Evolutionary conservation across 2,888 invertebrate species (phyloP), one percentile per base, ranked within the genome.

Genomic region (Eupithecia subfuscata): DNA sequence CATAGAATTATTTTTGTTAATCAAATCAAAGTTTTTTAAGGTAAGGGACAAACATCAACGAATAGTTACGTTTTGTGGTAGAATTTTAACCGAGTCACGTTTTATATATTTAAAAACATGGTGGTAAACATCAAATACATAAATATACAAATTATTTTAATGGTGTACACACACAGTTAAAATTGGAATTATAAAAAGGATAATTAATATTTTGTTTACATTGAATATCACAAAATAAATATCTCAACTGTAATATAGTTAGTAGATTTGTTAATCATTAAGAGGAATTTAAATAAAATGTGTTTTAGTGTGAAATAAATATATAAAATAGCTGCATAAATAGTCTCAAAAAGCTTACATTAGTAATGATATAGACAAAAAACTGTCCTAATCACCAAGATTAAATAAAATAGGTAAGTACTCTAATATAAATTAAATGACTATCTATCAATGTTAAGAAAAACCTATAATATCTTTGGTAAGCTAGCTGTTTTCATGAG

Each of bases 401-500:
- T 63, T 11, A 68, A 2, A 25, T 11, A n/a, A 25, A 40, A 56
- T 43, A 30, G 30, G 30, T 43, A 30, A 3, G 30, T 30, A 30
- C 43, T 43, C 16, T 48, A 37, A 63, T 63, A 48, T 63, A 60
- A 45, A 65, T 34, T 70, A 34, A 37, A 70, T 68, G 25, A 63
- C 43, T 40, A 56, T 73, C 43, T 67, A 70, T 73, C 52, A 63
- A 70, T 25, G 18, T 67, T 40, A 37, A 30, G 30, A 60, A 37
- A 84, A 30, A 81, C 77, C 80, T 87, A 85, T 82, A 79, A 84
- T 85, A 87, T 92, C 94, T 94, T 94, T 94, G 94, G 94, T 93
- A 91, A 88, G 85, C 89, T 92, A 94, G 94, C 94, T 86, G 94
- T 93, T 87, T 80, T 75, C 76, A 87, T 88, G 89, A 91, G 89